Evolutionary conservation across 2,113 vertebrate genomes (phyloP).

Genomic region (Tachycineta bicolor): DNA sequence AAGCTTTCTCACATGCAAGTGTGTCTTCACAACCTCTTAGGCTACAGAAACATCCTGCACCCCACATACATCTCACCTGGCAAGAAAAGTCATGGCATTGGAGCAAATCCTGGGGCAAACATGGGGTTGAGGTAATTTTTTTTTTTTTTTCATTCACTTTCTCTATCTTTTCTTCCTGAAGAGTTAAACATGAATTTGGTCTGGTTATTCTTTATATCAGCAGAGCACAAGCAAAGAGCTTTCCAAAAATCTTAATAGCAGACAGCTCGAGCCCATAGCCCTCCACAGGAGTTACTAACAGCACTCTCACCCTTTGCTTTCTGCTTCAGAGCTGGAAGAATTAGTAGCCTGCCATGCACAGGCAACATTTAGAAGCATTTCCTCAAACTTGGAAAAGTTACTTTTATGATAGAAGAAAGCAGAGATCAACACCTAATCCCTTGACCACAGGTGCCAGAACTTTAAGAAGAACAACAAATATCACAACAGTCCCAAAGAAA

Average conservation of each 20-base stretch:
- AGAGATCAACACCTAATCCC: conserved; percentile 55
- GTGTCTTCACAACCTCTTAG: neutral
- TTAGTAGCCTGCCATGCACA: neutral
- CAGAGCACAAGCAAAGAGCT: neutral
- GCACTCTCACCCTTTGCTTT: neutral
- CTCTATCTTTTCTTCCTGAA: neutral
- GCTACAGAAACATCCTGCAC: neutral
- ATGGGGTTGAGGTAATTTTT: neutral
- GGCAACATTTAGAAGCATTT: neutral
- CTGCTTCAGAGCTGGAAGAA: neutral
- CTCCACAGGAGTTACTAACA: neutral
- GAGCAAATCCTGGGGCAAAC: neutral
- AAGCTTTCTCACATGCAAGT: neutral
- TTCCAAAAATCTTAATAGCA: neutral
- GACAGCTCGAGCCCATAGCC: fast-evolving
- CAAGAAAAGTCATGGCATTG: neutral
- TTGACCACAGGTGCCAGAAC: conserved; percentile 31
- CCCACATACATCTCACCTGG: neutral
- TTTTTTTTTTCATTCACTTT: neutral
- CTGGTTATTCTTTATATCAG: neutral
- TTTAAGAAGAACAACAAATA: conserved; percentile 65
- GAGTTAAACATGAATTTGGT: neutral
- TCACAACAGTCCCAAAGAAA: conserved; percentile 56
- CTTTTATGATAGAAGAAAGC: conserved; percentile 11
- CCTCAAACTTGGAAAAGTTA: neutral